Evolutionary conservation across 2,113 vertebrate genomes (phyloP), one percentile per base, ranked within the genome.

Genomic region (Ammodytes marinus): DNA sequence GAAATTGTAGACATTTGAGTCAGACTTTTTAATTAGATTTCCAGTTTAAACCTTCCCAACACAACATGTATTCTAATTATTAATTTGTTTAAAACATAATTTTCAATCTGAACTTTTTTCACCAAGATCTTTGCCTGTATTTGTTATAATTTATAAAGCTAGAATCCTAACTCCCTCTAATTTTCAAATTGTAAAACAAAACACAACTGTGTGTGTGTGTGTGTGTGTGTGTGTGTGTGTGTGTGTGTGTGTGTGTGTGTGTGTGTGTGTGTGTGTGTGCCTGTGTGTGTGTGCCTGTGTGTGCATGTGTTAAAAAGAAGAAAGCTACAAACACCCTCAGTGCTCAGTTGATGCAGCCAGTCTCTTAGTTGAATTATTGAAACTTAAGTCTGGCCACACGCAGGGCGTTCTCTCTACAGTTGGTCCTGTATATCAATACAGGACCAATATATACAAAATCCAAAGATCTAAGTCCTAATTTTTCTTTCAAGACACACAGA

Each of bases 281-380:
- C 17, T 7, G 1, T 37, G 6, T 15, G 13, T 50, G 39, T 49
- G 13, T 35, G 8, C 58, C 65, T 60, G 35, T 15, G 6, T 6
- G 35, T 7, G 1, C 39, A 6, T 19, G 13, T 50, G 39, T 69
- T 35, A 19, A 27, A 57, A 27, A 67, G 39, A 57, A 66, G 13
- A 46, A 14, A 17, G 4, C 15, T 13, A 53, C 52, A 65, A 45
- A 27, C 14, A 19, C 45, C 8, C 53, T 78, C 61, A 42, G 46
- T 46, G 12, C 57, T 43, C 47, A 53, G 39, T 77, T 42, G 39
- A 68, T 52, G 50, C 60, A 74, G 69, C 42, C 65, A 80, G 83
- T 53, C 54, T 69, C 46, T 69, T 13, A 52, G 66, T 71, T 79
- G 27, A 73, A 70, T 86, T 79, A 82, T 82, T 77, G 77, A 85